Evolutionary conservation across 2,797 vertebrate genomes (phyloP), one percentile per base, ranked within the genome.

Genomic region (Paguma larvata): DNA sequence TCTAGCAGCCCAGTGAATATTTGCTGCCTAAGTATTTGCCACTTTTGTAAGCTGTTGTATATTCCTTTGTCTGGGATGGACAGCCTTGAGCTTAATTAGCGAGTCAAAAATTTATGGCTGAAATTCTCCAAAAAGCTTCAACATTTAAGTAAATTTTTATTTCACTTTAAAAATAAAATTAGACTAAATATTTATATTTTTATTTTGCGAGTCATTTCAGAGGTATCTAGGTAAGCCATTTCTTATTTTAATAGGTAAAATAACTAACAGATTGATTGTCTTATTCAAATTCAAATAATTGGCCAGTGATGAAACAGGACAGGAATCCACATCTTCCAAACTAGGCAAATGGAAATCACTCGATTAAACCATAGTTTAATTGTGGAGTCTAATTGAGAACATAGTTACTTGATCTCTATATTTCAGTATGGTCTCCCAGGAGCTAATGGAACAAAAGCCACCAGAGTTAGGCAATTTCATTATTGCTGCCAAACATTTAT

Each of bases 401-500:
- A 32, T 53, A 75, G 9, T 93, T 88, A 75, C 72, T 94, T 91
- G 38, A 85, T 97, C 53, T 96, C 91, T 92, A 16, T 92, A 70
- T 89, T 89, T 95, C 41, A 53, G 1, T 8, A 51, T 48, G n/a
- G 48, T 79, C 41, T 97, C 91, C 82, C 77, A 95, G 80, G 92
- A 95, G 38, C 62, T 48, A 53, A 70, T 0, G 44, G 67, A 94
- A 95, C n/a, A 96, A 91, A 63, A 68, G 32, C 34, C 63, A 89
- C 65, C 53, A 85, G 46, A 94, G 51, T 96, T 93, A 92, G 89
- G 85, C 72, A 97, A 95, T 96, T 97, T 95, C 68, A 67, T 70
- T 94, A 63, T 65, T 95, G 70, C 90, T 97, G 92, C 92, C 90
- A 95, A 94, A 94, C 88, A 94, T 51, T 94, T 96, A 95, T 90